These are phyloP conservation scores for Rhopalosiphum maidis DNA, from an alignment of 1,140 invertebrate genomes.

Conservation along the genomic window DNA sequence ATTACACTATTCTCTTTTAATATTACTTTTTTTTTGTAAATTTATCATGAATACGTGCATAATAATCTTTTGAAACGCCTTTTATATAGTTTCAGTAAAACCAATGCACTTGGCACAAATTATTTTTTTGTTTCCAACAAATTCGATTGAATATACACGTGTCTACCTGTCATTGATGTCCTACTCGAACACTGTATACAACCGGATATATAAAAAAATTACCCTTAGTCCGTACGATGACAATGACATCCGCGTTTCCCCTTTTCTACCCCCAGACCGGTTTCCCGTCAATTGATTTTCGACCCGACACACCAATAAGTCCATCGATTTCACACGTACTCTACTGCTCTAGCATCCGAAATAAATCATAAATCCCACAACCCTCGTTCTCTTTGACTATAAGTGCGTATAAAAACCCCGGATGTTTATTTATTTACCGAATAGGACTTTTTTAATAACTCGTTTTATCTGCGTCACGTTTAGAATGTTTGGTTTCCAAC, in stretches of 20 bases:
- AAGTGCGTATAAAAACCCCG: constrained; percentile 29
- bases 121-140: background rate
- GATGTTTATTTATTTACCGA: constrained; percentile 17
- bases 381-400: constrained; percentile 10
- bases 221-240: constrained; percentile 20
- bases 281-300: constrained; percentile 56
- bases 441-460: constrained; percentile 7
- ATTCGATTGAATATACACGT: constrained; percentile 36
- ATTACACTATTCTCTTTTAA: background rate
- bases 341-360: constrained; percentile 54
- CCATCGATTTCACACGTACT: constrained; percentile 57
- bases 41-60: background rate
- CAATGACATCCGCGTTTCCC: constrained; percentile 50
- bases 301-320: constrained; percentile 52
- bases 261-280: background rate
- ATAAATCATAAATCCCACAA: constrained; percentile 48
- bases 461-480: background rate
- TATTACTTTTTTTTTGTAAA: background rate
- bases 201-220: background rate
- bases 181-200: constrained; percentile 32
- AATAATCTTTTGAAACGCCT: background rate
- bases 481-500: background rate
- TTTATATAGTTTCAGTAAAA: background rate
- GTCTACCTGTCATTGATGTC: constrained; percentile 49
- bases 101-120: constrained; percentile 11